Evolutionary conservation across 2,113 vertebrate genomes (phyloP).

Genomic region (Cygnus buccinator): DNA sequence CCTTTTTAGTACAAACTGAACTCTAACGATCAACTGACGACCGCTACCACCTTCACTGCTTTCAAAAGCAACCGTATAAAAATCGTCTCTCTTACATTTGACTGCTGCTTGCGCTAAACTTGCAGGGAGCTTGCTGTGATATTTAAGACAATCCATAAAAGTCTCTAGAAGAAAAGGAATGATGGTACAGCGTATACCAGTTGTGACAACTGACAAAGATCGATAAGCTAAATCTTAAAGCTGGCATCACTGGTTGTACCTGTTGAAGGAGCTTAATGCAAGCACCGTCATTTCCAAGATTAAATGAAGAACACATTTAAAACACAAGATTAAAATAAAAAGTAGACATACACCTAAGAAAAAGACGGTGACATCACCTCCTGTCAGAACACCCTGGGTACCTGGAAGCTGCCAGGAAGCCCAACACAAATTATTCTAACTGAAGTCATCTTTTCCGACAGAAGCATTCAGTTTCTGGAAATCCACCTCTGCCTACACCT

Average conservation of each 20-base stretch:
- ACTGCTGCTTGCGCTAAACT: not conserved
- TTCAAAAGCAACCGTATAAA: not conserved
- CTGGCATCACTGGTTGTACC: not conserved
- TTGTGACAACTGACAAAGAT: not conserved
- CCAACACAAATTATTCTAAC: not conserved
- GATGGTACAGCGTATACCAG: not conserved
- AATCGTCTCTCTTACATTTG: not conserved
- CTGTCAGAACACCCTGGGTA: not conserved
- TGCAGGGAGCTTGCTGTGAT: not conserved
- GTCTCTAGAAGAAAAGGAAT: not conserved
- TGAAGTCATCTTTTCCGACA: not conserved
- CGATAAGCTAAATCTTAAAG: not conserved
- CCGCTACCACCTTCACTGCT: not conserved
- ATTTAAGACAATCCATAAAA: not conserved
- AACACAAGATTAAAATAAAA: not conserved
- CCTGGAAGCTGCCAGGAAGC: not conserved
- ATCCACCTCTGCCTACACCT: not conserved
- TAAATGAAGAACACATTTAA: not conserved
- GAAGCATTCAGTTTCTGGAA: not conserved
- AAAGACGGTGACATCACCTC: not conserved
- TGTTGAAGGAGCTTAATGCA: not conserved
- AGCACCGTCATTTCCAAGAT: not conserved
- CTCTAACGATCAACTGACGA: not conserved
- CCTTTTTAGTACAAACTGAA: not conserved
- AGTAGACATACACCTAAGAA: not conserved